These are phyloP conservation scores for Anniella stebbinsi DNA, from an alignment of 2,797 vertebrate genomes.

Conservation along the genomic window DNA sequence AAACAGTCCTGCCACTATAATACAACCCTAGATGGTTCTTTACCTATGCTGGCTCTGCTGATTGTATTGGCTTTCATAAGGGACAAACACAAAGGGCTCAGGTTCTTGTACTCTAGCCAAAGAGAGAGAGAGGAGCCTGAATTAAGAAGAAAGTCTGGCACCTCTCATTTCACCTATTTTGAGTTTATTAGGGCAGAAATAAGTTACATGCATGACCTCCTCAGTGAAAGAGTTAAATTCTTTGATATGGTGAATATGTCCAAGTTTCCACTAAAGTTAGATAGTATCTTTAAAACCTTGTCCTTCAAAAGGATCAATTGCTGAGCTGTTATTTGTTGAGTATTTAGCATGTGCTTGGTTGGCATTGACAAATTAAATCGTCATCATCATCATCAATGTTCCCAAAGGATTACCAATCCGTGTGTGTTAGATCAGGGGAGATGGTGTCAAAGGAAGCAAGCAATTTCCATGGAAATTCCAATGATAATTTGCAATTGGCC, in stretches of 20 bases:
- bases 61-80: conserved; percentile 60
- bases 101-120: conserved; percentile 22
- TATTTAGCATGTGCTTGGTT: conserved; percentile 1
- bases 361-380: conserved; percentile 10
- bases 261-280: neutral
- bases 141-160: conserved; percentile 37
- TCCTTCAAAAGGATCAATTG: conserved; percentile 21
- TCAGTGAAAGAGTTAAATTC: neutral
- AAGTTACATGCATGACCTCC: neutral
- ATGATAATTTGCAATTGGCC: neutral
- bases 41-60: conserved; percentile 63
- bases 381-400: neutral
- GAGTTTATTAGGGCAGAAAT: neutral
- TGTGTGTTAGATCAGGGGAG: neutral
- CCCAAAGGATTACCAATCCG: neutral
- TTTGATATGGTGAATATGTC: conserved; percentile 2
- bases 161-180: neutral
- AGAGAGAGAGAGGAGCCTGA: neutral
- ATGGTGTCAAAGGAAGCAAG: neutral
- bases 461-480: neutral
- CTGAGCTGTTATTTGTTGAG: conserved; percentile 15
- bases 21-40: conserved; percentile 65
- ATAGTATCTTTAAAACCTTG: neutral
- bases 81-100: conserved; percentile 66
- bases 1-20: conserved; percentile 71